phyloP scores from a whole-genome alignment of 2,888 invertebrate species.

The Antheraea assamensis region DNA sequence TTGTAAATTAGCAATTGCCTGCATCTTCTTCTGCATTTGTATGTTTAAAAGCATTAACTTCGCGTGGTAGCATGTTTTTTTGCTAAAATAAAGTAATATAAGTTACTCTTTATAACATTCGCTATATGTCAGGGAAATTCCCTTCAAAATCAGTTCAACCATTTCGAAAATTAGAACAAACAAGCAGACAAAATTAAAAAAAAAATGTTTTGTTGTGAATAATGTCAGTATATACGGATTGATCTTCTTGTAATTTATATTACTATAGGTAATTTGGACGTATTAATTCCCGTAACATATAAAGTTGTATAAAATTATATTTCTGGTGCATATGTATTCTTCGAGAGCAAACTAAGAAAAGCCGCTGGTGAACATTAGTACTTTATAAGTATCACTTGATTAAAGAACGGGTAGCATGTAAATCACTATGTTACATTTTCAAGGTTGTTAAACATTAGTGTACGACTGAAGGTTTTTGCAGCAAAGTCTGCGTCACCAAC shows the following conservation, averaged over 20 bases:
- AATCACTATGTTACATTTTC: slow-evolving; percentile 2
- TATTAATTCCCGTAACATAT: not conserved
- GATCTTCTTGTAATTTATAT: not conserved
- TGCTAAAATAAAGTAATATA: no score
- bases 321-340: not conserved
- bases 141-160: no score
- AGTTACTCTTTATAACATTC: no score
- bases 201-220: no score
- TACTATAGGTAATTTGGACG: not conserved
- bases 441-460: slow-evolving; percentile 6
- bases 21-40: no score
- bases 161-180: no score
- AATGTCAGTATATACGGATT: not conserved
- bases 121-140: no score
- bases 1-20: no score
- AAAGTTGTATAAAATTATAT: not conserved
- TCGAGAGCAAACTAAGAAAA: not conserved
- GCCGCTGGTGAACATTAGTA: not conserved
- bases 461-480: not conserved
- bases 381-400: not conserved
- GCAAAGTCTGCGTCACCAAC: not conserved
- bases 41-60: no score
- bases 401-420: not conserved
- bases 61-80: no score
- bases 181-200: no score